Evolutionary conservation across 2,797 vertebrate species (phyloP), one percentile per base, ranked within the genome.

Genomic region (Molossus alvarezi): DNA sequence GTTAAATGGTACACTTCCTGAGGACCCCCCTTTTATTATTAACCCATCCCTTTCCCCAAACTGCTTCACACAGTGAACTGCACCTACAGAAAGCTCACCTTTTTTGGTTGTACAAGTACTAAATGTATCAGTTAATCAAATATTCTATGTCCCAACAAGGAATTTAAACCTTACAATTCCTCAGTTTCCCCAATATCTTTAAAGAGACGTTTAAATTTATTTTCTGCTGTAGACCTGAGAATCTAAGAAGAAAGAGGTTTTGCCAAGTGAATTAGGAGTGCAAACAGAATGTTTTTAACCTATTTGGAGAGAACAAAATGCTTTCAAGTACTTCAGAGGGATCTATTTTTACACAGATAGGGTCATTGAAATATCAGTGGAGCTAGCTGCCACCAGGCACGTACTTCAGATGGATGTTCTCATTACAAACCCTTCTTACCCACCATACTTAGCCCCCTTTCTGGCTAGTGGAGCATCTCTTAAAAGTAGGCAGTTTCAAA

Each of bases 331-430:
- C 76, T 93, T 91, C 51, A 69, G 58, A 41, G 15, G 17, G 8
- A 69, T 69, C 94, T 97, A 97, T 96, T 95, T 95, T 95, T 95
- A 88, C 60, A 84, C 76, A 88, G 62, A 90, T 55, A 37, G 85
- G 67, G 75, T 95, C 64, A 90, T 48, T 84, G 76, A 55, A 87
- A n/a, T 88, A 67, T 85, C 94, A 77, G 65, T 29, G 20, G 76
- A 88, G n/a, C 45, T 94, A 88, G 90, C 94, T 90, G 92, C 67
- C 94, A 91, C 72, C 65, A 69, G 60, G 53, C 88, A 90, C 69
- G 73, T 37, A 72, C 65, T 88, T 91, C 81, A 23, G 21, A 33
- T 20, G 51, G 83, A 25, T 21, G 51, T 88, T 69, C 76, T 88
- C 75, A 55, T 6, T 84, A 72, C 90, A 94, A 75, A 69, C 45